phyloP scores from a whole-genome alignment of 1,140 invertebrate species.

The Caenorhabditis remanei region DNA sequence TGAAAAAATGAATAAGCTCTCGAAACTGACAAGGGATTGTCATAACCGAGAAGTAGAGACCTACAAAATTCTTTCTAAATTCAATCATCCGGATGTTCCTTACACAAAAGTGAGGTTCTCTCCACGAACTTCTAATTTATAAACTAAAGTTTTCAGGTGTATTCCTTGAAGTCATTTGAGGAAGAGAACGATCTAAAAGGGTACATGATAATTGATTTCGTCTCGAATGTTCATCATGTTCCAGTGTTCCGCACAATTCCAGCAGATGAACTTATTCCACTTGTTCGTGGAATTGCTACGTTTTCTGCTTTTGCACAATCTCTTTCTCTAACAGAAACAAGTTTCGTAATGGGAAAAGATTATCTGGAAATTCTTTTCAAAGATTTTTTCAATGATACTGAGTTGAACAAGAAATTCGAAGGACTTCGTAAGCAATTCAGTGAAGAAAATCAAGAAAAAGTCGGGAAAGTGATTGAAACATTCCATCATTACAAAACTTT shows the following conservation, averaged over 20 bases:
- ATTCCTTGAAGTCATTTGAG: not conserved
- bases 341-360: not conserved
- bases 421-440: not conserved
- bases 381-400: not conserved
- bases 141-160: not conserved
- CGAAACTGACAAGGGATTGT: not conserved
- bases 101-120: not conserved
- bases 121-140: too few relatives aligned
- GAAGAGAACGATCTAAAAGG: slow-evolving; percentile 14
- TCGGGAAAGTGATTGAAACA: not conserved
- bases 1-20: not conserved
- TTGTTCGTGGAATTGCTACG: slow-evolving; percentile 3
- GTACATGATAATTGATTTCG: slow-evolving; percentile 35
- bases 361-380: not conserved
- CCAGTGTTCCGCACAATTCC: not conserved
- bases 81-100: slow-evolving; percentile 35
- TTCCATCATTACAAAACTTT: not conserved
- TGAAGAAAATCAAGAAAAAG: not conserved
- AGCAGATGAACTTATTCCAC: not conserved
- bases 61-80: slow-evolving; percentile 25
- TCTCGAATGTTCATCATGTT: not conserved
- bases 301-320: slow-evolving; percentile 1
- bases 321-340: not conserved
- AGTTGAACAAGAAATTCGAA: not conserved
- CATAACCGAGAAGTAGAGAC: slow-evolving; percentile 38